Conservation (phyloP, 2,888 invertebrate genomes). For the Pelosia muscerda region DNA sequence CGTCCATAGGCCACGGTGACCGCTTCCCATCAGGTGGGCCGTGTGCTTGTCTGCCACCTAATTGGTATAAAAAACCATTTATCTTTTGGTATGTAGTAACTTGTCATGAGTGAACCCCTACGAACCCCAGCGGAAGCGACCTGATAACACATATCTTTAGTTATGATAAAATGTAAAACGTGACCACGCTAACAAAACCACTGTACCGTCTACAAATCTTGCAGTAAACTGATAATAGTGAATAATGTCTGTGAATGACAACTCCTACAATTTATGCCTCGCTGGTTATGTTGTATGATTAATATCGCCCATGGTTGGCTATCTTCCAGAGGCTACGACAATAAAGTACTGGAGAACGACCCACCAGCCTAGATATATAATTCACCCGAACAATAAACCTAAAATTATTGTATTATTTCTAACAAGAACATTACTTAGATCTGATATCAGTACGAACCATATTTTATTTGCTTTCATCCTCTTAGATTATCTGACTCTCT, state of each 20-base stretch:
- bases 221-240: not conserved
- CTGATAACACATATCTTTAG: not conserved
- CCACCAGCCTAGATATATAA: conserved; percentile 8
- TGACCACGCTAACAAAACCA: not conserved
- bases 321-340: conserved; percentile 25
- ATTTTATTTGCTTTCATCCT: not conserved
- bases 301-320: conserved; percentile 31
- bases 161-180: not conserved
- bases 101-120: too few relatives aligned
- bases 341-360: conserved; percentile 15
- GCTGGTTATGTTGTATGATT: conserved; percentile 32
- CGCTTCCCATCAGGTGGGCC: too few relatives aligned
- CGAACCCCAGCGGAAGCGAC: not conserved
- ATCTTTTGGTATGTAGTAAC: too few relatives aligned
- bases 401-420: not conserved
- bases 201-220: not conserved
- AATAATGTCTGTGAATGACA: not conserved
- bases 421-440: not conserved
- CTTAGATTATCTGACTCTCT: not conserved
- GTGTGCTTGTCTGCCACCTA: too few relatives aligned
- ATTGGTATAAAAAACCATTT: too few relatives aligned
- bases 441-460: not conserved
- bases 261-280: conserved; percentile 28
- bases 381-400: not conserved
- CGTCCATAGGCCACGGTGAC: too few relatives aligned